A percentile compares a stretch with the other conserved stretches of the same genome.
Conservation (phyloP, 2,888 invertebrate species). For the Drosophila koepferae region DNA sequence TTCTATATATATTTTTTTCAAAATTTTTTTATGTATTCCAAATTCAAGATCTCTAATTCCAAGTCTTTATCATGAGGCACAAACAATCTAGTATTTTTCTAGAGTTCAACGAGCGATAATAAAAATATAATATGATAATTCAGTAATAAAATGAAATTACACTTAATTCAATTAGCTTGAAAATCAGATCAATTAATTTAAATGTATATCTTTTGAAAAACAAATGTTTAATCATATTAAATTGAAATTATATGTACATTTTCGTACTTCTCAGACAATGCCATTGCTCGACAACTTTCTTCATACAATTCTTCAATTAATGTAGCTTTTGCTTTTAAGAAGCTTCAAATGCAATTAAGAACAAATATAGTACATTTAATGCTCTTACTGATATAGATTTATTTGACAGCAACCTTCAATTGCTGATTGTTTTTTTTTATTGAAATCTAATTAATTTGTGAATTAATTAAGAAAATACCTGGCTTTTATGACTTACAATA, state of each 20-base stretch:
- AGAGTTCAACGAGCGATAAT: background rate
- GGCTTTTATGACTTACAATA: background rate
- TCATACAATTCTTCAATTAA: too few relatives aligned
- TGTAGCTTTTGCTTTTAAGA: background rate
- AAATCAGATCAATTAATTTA: background rate
- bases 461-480: conserved; percentile 4
- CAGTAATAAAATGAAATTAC: background rate
- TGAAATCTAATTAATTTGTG: background rate
- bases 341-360: background rate
- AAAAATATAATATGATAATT: background rate
- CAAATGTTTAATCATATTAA: background rate
- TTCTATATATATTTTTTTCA: too few relatives aligned
- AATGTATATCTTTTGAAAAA: background rate
- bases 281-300: too few relatives aligned
- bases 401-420: background rate
- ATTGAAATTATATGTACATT: background rate
- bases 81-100: background rate
- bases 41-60: too few relatives aligned
- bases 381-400: background rate
- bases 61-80: too few relatives aligned
- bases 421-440: background rate
- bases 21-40: too few relatives aligned
- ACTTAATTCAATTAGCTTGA: background rate
- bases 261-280: too few relatives aligned
- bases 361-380: too few relatives aligned